Percentiles rank a stretch among this genome's conserved stretches.
Conservation (phyloP, 2,888 invertebrate genomes). For the Spisula solida region DNA sequence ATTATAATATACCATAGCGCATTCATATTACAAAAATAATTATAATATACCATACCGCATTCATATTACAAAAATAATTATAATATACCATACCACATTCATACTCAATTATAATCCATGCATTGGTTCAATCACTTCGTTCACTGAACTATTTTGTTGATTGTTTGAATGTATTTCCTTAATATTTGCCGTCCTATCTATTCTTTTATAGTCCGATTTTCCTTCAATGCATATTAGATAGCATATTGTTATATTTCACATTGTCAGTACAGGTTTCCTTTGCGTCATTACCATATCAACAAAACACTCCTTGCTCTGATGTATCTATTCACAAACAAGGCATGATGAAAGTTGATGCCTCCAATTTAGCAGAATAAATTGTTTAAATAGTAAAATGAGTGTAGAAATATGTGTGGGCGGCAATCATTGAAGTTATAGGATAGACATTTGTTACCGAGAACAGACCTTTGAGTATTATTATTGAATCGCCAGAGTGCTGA, state of each 20-base stretch:
- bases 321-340: background rate
- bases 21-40: background rate
- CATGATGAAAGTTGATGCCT: background rate
- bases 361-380: background rate
- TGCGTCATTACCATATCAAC: background rate
- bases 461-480: background rate
- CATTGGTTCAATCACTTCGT: background rate
- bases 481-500: background rate
- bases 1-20: no score
- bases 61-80: no score
- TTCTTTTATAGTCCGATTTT: background rate
- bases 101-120: background rate
- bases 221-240: background rate
- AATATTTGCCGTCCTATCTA: background rate
- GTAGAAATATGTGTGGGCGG: background rate
- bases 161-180: background rate
- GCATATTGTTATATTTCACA: background rate
- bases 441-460: background rate
- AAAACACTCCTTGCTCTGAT: background rate
- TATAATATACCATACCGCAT: no score
- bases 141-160: background rate
- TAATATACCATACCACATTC: background rate
- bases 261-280: background rate
- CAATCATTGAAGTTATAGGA: background rate
- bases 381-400: conserved; percentile 4